Base-by-base conservation (phyloP, 2,797 vertebrate species). In the Lutjanus argentimaculatus region DNA sequence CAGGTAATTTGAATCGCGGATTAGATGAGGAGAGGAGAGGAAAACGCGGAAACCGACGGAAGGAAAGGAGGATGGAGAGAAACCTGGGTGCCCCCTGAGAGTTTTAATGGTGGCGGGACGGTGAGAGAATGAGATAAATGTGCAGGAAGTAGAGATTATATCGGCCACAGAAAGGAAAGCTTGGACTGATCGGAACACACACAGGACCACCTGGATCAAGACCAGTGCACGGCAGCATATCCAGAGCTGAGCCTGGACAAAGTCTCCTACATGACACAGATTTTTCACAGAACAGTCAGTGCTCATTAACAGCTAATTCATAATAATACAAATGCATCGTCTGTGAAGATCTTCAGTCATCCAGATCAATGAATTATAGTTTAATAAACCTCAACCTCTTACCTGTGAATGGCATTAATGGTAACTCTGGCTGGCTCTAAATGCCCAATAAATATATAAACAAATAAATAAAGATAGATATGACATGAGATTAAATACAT, bases 1-100 rank as follows among this genome's bases (percentile, higher is more conserved):
- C 75, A 83, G 77, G 89, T 91, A 90, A 93, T 91, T 91, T 93
- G 88, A 92, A 89, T 85, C 75, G 61, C 15, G 66, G 85, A 90
- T 93, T 88, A 89, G 82, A 86, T 67, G 85, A 80, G 63, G 53
- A 61, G 72, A 85, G 79, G 53, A 72, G 77, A 85, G 51, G 69
- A 63, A 85, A 79, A 85, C 19, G 61, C 17, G 67, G 71, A 63
- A 72, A 62, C 19, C 5, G 76, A 68, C 22, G 62, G 69, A 84
- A 61, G 69, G 16, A 62, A 66, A 72, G 55, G 43, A 67, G 42
- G 73, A 48, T 0, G 22, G 71, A 79, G 52, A 70, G 75, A 76
- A 75, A 67, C 40, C 30, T 9, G 53, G 72, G 22, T 2, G 42
- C 84, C 89, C 66, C 70, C 36, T 6, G 84, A 64, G 88, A 67